A percentile compares a stretch with the other conserved stretches of the same genome.
These are phyloP conservation scores for Narcine bancroftii DNA, from an alignment of 2,113 vertebrate genomes.

Conservation along the genomic window DNA sequence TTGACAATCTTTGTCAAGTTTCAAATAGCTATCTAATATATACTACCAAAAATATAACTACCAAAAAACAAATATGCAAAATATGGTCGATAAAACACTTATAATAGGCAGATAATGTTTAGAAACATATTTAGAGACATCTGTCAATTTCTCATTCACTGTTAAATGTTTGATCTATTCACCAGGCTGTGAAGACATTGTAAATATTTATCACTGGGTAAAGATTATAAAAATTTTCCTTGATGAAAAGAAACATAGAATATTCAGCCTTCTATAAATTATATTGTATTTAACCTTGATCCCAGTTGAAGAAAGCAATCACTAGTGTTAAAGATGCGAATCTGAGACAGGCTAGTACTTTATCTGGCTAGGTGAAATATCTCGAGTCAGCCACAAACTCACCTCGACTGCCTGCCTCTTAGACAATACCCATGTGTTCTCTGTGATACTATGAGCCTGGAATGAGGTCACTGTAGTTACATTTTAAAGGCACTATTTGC, in stretches of 20 bases:
- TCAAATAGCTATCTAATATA: neutral
- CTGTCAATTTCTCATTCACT: neutral
- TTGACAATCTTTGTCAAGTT: neutral
- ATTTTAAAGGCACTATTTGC: too few species aligned
- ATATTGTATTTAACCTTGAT: neutral
- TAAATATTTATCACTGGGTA: neutral
- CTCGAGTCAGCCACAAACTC: neutral
- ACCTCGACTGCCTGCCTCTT: neutral
- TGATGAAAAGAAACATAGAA: neutral
- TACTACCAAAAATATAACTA: neutral
- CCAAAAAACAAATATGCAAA: neutral
- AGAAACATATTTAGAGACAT: neutral
- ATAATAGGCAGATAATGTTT: neutral
- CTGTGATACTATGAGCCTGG: neutral
- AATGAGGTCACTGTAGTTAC: neutral
- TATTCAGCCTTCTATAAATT: neutral
- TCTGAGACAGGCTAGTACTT: neutral
- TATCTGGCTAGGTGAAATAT: neutral
- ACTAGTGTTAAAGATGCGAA: neutral
- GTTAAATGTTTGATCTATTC: too few species aligned
- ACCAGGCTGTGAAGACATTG: too few species aligned
- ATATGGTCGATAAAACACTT: neutral
- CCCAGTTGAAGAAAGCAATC: neutral
- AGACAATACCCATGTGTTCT: neutral
- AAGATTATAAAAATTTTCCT: too few species aligned